Evolutionary conservation across 2,113 vertebrate genomes (phyloP), one percentile per base, ranked within the genome.

Genomic region (Pluvianellus socialis): DNA sequence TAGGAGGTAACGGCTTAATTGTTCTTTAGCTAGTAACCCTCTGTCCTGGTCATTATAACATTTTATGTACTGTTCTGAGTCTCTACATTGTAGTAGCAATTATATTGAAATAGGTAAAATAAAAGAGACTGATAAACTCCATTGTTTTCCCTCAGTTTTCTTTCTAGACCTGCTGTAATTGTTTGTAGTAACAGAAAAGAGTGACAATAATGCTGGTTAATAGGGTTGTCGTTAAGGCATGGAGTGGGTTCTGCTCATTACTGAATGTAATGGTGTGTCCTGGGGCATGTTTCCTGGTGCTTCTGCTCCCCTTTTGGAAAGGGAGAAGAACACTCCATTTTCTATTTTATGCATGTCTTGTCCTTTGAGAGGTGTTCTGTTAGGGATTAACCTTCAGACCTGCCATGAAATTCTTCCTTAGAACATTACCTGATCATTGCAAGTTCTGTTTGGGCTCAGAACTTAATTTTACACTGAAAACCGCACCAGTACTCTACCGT

Each of bases 51-150:
- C 75, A 94, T 93, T 93, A 96, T 93, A 91, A 50, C 26, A 40
- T 86, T 93, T 96, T 92, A 96, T 91, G 35, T 84, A 96, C 83
- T 91, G 68, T 28, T 91, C 79, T 86, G 59, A 65, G 42, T 67
- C 84, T 79, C 40, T 86, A 52, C 47, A 32, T 53, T 92, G 77
- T 85, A 87, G 61, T 40, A 91, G 84, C 62, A 92, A 79, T 91
- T 96, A 81, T 53, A 82, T 20, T n/a, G 61, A 77, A 84, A 94
- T 21, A 94, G 92, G 95, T 94, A 96, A 96, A 95, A 86, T 86
- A 94, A 94, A 94, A 88, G 27, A 90, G 79, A 80, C 80, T 94
- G 92, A 95, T 93, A 94, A 95, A 93, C 55, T 40, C 49, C 56
- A 62, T 70, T 91, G 66, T 52, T 94, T 94, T 86, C 35, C 56